Evolutionary conservation across 2,113 vertebrate genomes (phyloP).

Genomic region (Hipposideros armiger): DNA sequence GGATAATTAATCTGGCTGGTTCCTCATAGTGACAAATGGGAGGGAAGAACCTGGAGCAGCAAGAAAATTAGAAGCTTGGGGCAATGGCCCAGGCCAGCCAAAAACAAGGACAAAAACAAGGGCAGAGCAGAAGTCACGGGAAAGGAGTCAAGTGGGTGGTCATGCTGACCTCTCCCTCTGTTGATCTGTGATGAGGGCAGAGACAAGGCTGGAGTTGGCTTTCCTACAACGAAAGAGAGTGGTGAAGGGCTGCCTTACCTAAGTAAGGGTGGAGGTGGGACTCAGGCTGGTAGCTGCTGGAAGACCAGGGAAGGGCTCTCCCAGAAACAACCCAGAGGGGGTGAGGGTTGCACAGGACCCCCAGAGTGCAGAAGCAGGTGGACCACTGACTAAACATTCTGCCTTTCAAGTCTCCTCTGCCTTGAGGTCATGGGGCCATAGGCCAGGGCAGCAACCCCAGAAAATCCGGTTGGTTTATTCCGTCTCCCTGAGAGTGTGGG

Average conservation of each 20-base stretch:
- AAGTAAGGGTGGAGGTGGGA: not conserved
- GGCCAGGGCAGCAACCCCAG: not conserved
- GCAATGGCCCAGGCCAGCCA: not conserved
- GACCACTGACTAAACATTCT: not conserved
- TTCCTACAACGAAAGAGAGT: not conserved
- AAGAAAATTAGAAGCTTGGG: not conserved
- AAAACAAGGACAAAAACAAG: not conserved
- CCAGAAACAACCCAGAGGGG: not conserved
- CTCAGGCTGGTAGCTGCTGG: not conserved
- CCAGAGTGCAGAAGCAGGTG: not conserved
- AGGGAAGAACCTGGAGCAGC: not conserved
- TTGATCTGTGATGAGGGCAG: not conserved
- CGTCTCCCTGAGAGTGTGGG: not conserved
- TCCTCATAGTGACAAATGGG: not conserved
- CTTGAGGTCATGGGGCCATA: not conserved
- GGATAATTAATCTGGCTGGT: not conserved
- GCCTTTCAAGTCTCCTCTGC: not conserved
- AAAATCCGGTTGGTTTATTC: not conserved
- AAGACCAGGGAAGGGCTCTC: not conserved
- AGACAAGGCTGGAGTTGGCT: not conserved
- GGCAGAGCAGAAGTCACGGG: not conserved
- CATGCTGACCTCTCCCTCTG: not conserved
- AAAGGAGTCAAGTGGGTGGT: not conserved
- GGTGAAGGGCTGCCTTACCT: not conserved
- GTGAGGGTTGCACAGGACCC: not conserved